A percentile compares a stretch with the other conserved stretches of the same genome.
These are phyloP conservation scores for Rhea pennata DNA, from an alignment of 2,113 vertebrate species.

Conservation along the genomic window DNA sequence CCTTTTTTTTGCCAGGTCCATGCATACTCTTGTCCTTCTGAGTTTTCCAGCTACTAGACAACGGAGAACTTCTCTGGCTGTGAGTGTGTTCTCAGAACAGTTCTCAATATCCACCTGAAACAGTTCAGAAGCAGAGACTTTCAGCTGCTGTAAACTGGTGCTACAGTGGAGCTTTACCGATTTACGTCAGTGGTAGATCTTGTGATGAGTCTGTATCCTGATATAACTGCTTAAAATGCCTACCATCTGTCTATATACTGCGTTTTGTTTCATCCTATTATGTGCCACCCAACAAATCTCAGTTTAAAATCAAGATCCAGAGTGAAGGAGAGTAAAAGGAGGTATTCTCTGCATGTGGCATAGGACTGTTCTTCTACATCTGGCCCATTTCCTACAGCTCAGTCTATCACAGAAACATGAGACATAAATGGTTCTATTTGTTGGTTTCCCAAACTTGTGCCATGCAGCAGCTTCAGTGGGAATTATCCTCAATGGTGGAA, in stretches of 20 bases:
- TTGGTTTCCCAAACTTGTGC: slow-evolving; percentile 43
- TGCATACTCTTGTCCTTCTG: not conserved
- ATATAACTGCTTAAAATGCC: not conserved
- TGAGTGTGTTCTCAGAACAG: not conserved
- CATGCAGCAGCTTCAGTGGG: slow-evolving; percentile 14
- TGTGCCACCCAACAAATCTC: not conserved
- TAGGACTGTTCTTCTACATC: not conserved
- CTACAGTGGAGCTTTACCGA: not conserved
- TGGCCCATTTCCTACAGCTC: not conserved
- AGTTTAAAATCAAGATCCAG: not conserved
- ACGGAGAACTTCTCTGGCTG: not conserved
- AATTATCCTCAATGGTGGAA: slow-evolving; percentile 54
- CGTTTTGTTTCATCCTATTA: not conserved
- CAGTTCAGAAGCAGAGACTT: not conserved
- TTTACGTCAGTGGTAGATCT: not conserved
- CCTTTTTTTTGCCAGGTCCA: not conserved
- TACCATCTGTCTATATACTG: not conserved
- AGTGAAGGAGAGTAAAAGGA: not conserved
- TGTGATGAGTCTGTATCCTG: not conserved
- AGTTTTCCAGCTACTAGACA: not conserved
- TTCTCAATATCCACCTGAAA: not conserved
- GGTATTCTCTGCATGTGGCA: not conserved
- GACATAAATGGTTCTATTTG: not conserved
- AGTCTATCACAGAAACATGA: not conserved
- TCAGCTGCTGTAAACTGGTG: not conserved